phyloP scores from a whole-genome alignment of 2,113 vertebrate genomes.

The Pollachius pollachius region DNA sequence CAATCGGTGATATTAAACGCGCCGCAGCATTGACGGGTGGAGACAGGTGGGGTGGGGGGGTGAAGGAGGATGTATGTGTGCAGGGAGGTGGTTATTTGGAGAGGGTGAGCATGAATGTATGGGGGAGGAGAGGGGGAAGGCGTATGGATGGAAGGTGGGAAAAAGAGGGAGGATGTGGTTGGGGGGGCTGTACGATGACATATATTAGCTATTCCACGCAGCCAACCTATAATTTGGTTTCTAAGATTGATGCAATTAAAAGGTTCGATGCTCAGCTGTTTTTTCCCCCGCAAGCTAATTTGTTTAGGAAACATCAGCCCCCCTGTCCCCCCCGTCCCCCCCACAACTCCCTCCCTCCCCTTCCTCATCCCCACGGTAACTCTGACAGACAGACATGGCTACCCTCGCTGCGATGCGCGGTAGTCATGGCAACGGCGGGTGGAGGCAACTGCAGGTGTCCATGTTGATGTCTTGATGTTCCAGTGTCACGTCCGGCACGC shows the following conservation, averaged over 20 bases:
- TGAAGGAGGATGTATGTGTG: no score
- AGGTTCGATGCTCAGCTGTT: slow-evolving; percentile 52
- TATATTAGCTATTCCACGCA: slow-evolving; percentile 45
- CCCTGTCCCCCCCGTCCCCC: background rate
- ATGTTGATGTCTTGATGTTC: slow-evolving; percentile 31
- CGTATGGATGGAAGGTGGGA: slow-evolving; percentile 5
- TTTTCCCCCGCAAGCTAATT: slow-evolving; percentile 46
- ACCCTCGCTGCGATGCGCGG: slow-evolving; percentile 16
- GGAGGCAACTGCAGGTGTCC: slow-evolving; percentile 48
- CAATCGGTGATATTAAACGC: slow-evolving; percentile 48
- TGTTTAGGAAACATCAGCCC: slow-evolving; percentile 48
- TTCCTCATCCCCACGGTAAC: background rate
- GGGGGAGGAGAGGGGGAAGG: slow-evolving; percentile 4
- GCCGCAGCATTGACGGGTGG: slow-evolving; percentile 35
- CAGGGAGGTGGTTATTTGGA: no score
- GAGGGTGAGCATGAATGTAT: no score
- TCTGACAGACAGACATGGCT: background rate
- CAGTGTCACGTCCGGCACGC: background rate
- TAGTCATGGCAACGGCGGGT: slow-evolving; percentile 53
- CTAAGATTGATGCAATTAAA: slow-evolving; percentile 59
- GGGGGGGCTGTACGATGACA: slow-evolving; percentile 27
- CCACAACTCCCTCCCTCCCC: background rate
- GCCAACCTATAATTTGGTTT: slow-evolving; percentile 48
- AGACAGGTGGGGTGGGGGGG: background rate
- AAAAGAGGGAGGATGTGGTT: background rate